Percentiles rank a stretch among this genome's conserved stretches.
Conservation (phyloP, 2,888 invertebrate genomes). For the Crioceris asparagi region DNA sequence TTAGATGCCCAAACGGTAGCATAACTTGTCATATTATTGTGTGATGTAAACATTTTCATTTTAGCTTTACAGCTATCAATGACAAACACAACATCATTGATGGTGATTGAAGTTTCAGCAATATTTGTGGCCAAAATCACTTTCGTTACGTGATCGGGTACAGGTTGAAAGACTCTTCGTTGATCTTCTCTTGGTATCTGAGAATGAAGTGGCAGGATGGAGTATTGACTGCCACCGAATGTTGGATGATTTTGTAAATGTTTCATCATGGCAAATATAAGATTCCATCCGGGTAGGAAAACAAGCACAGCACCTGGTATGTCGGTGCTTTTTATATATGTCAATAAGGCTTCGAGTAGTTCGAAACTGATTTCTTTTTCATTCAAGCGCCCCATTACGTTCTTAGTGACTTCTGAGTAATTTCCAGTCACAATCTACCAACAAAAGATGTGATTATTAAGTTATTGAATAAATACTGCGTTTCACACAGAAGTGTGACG, state of each 20-base stretch:
- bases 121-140: slow-evolving; percentile 96
- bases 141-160: slow-evolving; percentile 74
- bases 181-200: slow-evolving; percentile 95
- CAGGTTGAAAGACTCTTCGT: slow-evolving; percentile 80
- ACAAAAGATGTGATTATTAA: background rate
- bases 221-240: slow-evolving; percentile 49
- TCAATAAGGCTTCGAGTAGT: slow-evolving; percentile 70
- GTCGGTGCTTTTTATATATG: slow-evolving; percentile 46
- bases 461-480: too few relatives aligned
- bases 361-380: slow-evolving; percentile 93
- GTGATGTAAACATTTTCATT: slow-evolving; percentile 94
- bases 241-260: slow-evolving; percentile 62
- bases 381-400: slow-evolving; percentile 63
- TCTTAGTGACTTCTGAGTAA: slow-evolving; percentile 53
- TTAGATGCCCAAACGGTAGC: slow-evolving; percentile 93
- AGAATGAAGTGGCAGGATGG: slow-evolving; percentile 90
- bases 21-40: slow-evolving; percentile 98
- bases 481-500: too few relatives aligned
- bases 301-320: slow-evolving; percentile 81
- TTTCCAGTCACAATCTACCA: slow-evolving; percentile 17
- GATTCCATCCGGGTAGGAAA: slow-evolving; percentile 95
- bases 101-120: slow-evolving; percentile 96
- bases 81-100: slow-evolving; percentile 96
- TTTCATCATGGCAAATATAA: slow-evolving; percentile 86
- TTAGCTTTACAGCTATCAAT: slow-evolving; percentile 96